Conservation (phyloP, 2,797 vertebrate genomes). For the Acipenser oxyrinchus region DNA sequence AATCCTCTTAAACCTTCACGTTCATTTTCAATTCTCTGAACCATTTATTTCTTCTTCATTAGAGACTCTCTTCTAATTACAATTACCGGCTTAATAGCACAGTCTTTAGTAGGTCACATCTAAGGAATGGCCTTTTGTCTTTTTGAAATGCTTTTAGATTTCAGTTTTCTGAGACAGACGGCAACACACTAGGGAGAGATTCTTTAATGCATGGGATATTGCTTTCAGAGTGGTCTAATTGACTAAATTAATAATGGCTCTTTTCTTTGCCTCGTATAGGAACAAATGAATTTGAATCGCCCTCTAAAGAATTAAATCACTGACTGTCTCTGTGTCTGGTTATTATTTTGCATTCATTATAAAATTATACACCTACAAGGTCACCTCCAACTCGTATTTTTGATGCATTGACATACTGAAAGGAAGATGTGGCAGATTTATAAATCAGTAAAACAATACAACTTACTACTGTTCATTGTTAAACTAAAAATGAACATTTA, state of each 20-base stretch:
- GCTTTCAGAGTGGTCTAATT: conserved; percentile 61
- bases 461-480: background rate
- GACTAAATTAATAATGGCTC: conserved; percentile 57
- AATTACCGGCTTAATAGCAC: conserved; percentile 34
- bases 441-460: conserved; percentile 4
- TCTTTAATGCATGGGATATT: conserved; percentile 50
- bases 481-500: background rate
- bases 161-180: conserved; percentile 42
- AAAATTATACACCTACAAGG: conserved; percentile 34
- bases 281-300: conserved; percentile 48
- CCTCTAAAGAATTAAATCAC: conserved; percentile 43
- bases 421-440: background rate
- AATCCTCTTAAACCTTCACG: conserved; percentile 16
- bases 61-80: conserved; percentile 40
- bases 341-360: conserved; percentile 40
- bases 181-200: conserved; percentile 37
- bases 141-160: conserved; percentile 44
- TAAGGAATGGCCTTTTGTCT: conserved; percentile 48
- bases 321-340: conserved; percentile 37
- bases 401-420: conserved; percentile 16
- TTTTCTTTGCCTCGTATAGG: conserved; percentile 33
- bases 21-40: conserved; percentile 34
- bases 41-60: conserved; percentile 32
- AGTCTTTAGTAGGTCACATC: conserved; percentile 32
- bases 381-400: conserved; percentile 34